Conservation (phyloP, 2,113 vertebrate genomes). For the Callionymus lyra region DNA sequence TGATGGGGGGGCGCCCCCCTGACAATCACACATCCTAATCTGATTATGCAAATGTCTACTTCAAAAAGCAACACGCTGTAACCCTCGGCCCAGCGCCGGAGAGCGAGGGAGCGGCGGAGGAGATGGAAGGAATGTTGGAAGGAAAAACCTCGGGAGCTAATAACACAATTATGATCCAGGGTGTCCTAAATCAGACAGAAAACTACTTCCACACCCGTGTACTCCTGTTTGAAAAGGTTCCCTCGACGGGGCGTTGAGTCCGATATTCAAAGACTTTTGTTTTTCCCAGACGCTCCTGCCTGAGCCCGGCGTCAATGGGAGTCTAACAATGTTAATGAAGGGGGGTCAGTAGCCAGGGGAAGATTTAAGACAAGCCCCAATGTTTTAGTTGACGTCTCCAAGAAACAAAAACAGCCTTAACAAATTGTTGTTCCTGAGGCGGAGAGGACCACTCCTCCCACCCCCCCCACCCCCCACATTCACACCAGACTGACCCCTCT, state of each 20-base stretch:
- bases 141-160: conserved; percentile 10
- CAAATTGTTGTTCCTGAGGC: conserved; percentile 8
- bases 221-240: too few relatives aligned
- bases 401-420: conserved; percentile 10
- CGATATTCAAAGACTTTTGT: conserved; percentile 57
- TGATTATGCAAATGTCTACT: conserved; percentile 99
- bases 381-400: too few relatives aligned
- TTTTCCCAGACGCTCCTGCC: conserved; percentile 49
- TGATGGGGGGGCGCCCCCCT: conserved; percentile 61
- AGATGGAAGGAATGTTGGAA: conserved; percentile 27
- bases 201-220: conserved; percentile 6
- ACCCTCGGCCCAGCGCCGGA: conserved; percentile 57
- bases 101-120: conserved; percentile 8
- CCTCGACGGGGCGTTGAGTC: conserved; percentile 41
- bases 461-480: conserved; percentile 8
- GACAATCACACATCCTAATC: conserved; percentile 80
- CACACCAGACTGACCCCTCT: conserved; percentile 15
- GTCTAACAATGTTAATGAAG: conserved; percentile 66
- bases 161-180: conserved; percentile 2
- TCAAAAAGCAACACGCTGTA: conserved; percentile 85
- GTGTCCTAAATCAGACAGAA: neutral
- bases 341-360: conserved; percentile 25
- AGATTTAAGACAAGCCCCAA: conserved; percentile 31
- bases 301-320: conserved; percentile 38
- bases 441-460: conserved; percentile 10